Percentiles rank a stretch among this genome's conserved stretches.
Evolutionary conservation across 2,113 vertebrate genomes (phyloP).

Genomic region (Anser cygnoides): DNA sequence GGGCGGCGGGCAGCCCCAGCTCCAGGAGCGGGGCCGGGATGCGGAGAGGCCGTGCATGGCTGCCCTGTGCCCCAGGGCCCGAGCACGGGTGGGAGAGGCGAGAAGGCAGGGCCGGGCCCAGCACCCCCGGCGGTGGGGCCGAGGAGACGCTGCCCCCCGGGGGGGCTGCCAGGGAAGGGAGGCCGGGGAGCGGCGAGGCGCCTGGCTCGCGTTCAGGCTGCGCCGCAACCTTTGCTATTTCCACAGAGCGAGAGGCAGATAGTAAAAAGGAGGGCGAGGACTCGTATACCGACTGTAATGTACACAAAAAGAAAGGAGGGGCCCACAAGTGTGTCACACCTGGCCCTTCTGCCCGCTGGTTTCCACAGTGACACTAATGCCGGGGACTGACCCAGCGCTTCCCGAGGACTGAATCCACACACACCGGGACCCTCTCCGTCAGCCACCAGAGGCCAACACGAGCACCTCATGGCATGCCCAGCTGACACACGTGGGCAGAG

Average conservation of each 20-base stretch:
- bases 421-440: rapidly evolving
- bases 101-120: neutral
- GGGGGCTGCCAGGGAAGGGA: neutral
- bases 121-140: neutral
- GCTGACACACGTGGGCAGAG: neutral
- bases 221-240: constrained; percentile 32
- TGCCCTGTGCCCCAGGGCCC: rapidly evolving
- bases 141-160: neutral
- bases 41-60: neutral
- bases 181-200: neutral
- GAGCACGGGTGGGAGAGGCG: rapidly evolving
- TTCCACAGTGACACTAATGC: neutral
- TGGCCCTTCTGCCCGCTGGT: neutral
- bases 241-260: neutral
- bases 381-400: neutral
- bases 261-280: constrained; percentile 12
- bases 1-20: constrained; percentile 5
- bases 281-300: neutral
- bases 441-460: neutral
- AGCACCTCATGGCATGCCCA: neutral
- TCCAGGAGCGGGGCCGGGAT: neutral
- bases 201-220: neutral
- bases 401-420: neutral
- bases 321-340: neutral
- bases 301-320: constrained; percentile 33